phyloP scores from a whole-genome alignment of 2,113 vertebrate species.

The Leucoraja erinaceus region DNA sequence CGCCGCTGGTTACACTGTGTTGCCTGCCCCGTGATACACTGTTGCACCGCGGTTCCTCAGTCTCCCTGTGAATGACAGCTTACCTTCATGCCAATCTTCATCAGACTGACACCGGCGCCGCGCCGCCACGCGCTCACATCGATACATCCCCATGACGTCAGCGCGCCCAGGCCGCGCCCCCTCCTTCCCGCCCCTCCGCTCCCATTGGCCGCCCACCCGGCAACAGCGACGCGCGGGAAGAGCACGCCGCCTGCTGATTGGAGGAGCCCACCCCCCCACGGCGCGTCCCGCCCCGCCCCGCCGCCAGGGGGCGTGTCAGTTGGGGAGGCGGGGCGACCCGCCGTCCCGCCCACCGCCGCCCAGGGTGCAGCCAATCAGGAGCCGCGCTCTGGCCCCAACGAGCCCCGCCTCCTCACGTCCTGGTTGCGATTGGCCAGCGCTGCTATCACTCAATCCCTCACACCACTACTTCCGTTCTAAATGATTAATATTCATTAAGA shows the following conservation, averaged over 20 bases:
- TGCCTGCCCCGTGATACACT: conserved; percentile 29
- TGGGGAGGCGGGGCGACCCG: not conserved
- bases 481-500: not conserved
- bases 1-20: conserved; percentile 29
- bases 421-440: not conserved
- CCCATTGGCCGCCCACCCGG: not conserved
- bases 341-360: not conserved
- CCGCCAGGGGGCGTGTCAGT: not conserved
- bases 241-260: not conserved
- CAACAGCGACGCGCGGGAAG: not conserved
- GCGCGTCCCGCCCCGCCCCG: no score
- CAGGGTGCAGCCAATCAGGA: not conserved
- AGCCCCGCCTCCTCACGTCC: not conserved
- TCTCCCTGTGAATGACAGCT: conserved; percentile 35
- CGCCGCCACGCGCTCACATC: conserved; percentile 34
- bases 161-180: not conserved
- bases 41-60: conserved; percentile 34
- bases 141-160: conserved; percentile 33
- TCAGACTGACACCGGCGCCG: conserved; percentile 27
- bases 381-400: not conserved
- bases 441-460: not conserved
- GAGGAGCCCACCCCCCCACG: not conserved
- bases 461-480: not conserved
- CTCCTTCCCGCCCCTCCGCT: not conserved
- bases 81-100: conserved; percentile 37